Evolutionary conservation across 2,888 invertebrate species (phyloP), one percentile per base, ranked within the genome.

Genomic region (Acholoe squamosa): DNA sequence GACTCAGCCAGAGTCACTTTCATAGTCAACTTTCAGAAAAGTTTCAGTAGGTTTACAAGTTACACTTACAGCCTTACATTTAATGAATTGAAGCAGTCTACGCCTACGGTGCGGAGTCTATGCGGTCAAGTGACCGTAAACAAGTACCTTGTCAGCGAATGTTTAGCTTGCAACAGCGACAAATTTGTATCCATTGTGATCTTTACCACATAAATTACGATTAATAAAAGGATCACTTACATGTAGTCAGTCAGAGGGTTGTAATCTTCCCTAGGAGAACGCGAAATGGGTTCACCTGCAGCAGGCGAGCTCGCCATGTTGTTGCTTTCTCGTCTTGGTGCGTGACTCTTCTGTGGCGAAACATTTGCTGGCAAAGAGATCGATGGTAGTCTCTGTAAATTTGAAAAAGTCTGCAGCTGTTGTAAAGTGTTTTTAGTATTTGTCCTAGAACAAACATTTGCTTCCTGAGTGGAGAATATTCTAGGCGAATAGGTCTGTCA

Each of bases 201-300:
- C 25, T 76, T 28, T 31, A 76, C 5, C 5, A 7, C 16, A 25
- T 43, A 10, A 43, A 43, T 7, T 43, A 43, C 43, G 43, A 43
- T 43, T 7, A 43, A 14, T 80, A 0, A 33, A 80, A 33, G 80
- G 34, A n/a, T 80, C 34, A 43, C 89, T 89, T 52, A 89, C 89
- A 51, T 51, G 22, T 89, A 67, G 16, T 89, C 89, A 61, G 43
- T 67, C 52, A 89, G 77, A 12, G 89, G 89, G 52, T 89, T 76
- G 31, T 76, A 89, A 89, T 89, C 77, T 89, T 89, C 89, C 33
- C 25, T 34, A 0, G 89, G 89, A 61, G 89, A 89, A 52, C 51
- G 19, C 19, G 89, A 89, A 7, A 25, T 12, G 0, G n/a, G 43
- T 52, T 54, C 76, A 67, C 0, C 54, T 56, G 56, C 10, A 7